A percentile compares a stretch with the other conserved stretches of the same genome.
phyloP scores from a whole-genome alignment of 2,797 vertebrate genomes.

The Notolabrus celidotus region DNA sequence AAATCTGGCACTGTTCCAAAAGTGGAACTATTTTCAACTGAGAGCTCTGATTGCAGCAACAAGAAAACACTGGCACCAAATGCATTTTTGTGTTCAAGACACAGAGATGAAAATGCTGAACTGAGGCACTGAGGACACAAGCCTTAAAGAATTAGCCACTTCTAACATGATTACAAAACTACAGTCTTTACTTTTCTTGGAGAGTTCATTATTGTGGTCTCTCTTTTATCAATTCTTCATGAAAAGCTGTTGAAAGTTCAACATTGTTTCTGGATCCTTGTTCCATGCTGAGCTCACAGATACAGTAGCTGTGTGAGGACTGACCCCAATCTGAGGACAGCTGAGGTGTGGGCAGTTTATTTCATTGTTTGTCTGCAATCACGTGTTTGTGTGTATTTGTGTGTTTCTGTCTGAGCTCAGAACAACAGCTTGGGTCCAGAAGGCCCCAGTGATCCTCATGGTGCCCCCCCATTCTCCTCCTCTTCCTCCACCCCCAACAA shows the following conservation, averaged over 20 bases:
- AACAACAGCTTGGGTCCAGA: constrained; percentile 74
- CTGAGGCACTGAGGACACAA: too few relatives aligned
- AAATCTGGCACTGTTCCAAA: too few relatives aligned
- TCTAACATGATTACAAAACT: too few relatives aligned
- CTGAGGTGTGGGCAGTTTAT: constrained; percentile 1
- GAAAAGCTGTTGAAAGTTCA: constrained; percentile 13
- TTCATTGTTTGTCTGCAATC: constrained; percentile 5
- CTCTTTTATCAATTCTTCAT: constrained; percentile 6
- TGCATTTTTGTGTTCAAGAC: too few relatives aligned
- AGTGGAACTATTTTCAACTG: too few relatives aligned
- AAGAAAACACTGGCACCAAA: too few relatives aligned
- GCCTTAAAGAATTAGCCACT: too few relatives aligned
- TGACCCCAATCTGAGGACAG: constrained; percentile 47
- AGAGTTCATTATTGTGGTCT: neutral
- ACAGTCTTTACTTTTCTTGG: neutral
- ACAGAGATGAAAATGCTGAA: too few relatives aligned
- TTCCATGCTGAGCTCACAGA: neutral
- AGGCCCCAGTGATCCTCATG: constrained; percentile 72
- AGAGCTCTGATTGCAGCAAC: too few relatives aligned
- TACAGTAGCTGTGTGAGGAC: neutral
- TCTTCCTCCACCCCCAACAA: constrained; percentile 42
- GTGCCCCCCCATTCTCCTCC: constrained; percentile 46
- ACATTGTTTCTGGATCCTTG: constrained; percentile 6
- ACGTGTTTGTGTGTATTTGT: constrained; percentile 15
- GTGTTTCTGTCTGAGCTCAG: constrained; percentile 26